Base-by-base conservation (phyloP, 2,113 vertebrate species). In the Aspidoscelis tigris region DNA sequence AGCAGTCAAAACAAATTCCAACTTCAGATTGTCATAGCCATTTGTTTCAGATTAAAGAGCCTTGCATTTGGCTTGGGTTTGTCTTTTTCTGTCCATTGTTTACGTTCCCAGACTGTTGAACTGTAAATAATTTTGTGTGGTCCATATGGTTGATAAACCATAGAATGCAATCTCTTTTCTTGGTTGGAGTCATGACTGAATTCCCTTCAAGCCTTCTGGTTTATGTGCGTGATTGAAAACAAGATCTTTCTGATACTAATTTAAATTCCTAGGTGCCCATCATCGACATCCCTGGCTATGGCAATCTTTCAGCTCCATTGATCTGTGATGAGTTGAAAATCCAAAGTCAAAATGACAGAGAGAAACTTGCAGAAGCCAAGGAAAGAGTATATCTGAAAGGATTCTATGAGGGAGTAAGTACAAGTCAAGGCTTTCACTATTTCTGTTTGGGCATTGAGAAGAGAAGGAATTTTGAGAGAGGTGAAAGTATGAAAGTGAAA, bases 371-470 rank as follows among this genome's bases (percentile, higher is more conserved):
- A 22, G 98, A 99, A 94, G 99, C 99, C 88, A 99, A 99, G 85
- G 98, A 99, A 91, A 98, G 93, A 86, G 93, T 98, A 61, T 99
- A 99, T 92, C 94, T 99, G 70, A 99, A 98, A 91, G 99, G 97
- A 76, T 99, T 99, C 94, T 99, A 99, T 92, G 99, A 99, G 77
- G 99, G 99, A 89, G 98, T 99, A 94, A 97, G 98, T 95, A 77
- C 76, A 10, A 73, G n/a, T 24, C 65, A 20, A 21, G 12, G 6
- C 80, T 83, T 82, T 78, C 39, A 4, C 73, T 24, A 24, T 65
- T 18, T 53, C 7, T 14, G 8, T 79, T 33, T 11, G 2, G 33
- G 18, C 22, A 68, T 50, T 50, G 47, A 50, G 33, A 33, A 33
- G 33, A 33, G 33, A 33, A 33, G 33, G 33, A 33, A 33, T 33